Percentiles rank a stretch among this genome's conserved stretches.
Conservation (phyloP, 2,797 vertebrate genomes). For the Chloroceryle amazona region DNA sequence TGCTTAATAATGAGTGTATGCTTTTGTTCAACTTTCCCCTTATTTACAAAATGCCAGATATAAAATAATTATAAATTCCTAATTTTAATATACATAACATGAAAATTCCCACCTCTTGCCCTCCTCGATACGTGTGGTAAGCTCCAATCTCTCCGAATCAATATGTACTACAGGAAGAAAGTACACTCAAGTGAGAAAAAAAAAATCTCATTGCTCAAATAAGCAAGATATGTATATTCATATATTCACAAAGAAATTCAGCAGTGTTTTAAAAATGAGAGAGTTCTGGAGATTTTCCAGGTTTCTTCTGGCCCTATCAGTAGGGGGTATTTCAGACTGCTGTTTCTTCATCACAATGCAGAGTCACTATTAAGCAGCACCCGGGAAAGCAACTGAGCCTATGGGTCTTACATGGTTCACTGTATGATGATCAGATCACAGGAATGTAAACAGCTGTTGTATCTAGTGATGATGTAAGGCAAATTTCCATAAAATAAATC, state of each 20-base stretch:
- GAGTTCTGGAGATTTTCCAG: slow-evolving; percentile 35
- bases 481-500: slow-evolving; percentile 12
- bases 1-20: not conserved
- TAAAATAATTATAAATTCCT: not conserved
- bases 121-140: not conserved
- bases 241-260: slow-evolving; percentile 23
- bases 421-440: not conserved
- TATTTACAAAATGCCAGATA: not conserved
- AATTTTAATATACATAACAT: not conserved
- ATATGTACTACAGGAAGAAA: slow-evolving; percentile 18
- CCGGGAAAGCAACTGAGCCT: not conserved
- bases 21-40: not conserved
- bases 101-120: not conserved
- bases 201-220: not conserved
- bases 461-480: not conserved
- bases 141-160: not conserved
- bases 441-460: not conserved
- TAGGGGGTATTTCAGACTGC: slow-evolving; percentile 33
- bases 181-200: slow-evolving; percentile 49
- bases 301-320: slow-evolving; percentile 33
- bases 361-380: slow-evolving; percentile 12
- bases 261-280: slow-evolving; percentile 57
- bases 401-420: not conserved
- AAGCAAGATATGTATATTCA: slow-evolving; percentile 49
- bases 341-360: slow-evolving; percentile 24